These are phyloP conservation scores for Oryzias javanicus DNA, from an alignment of 2,113 vertebrate species.

Conservation along the genomic window DNA sequence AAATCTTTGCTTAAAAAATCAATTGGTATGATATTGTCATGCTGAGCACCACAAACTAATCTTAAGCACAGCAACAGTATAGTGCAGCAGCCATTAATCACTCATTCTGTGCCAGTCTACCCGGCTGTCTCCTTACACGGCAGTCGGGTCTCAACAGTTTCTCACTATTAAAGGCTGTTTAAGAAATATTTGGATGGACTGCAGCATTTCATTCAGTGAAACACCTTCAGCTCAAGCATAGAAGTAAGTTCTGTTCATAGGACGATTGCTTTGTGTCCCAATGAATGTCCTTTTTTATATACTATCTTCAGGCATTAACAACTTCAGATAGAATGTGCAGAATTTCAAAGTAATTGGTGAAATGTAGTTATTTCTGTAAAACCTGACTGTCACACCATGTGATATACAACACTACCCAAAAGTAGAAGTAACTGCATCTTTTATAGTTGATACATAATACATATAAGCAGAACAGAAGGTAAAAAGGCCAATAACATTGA, in stretches of 20 bases:
- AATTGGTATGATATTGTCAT: conserved; percentile 34
- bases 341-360: not conserved
- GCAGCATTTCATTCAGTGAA: too few relatives aligned
- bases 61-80: conserved; percentile 63
- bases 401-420: not conserved
- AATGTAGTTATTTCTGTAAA: not conserved
- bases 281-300: too few relatives aligned
- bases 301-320: too few relatives aligned
- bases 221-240: too few relatives aligned
- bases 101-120: conserved; percentile 43
- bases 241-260: too few relatives aligned
- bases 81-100: conserved; percentile 68
- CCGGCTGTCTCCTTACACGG: conserved; percentile 31
- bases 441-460: too few relatives aligned
- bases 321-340: too few relatives aligned
- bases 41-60: conserved; percentile 71
- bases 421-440: not conserved
- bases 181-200: too few relatives aligned
- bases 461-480: too few relatives aligned
- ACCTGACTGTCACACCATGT: not conserved
- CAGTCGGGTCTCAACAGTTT: conserved; percentile 26
- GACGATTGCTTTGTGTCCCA: too few relatives aligned
- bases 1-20: conserved; percentile 13
- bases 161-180: not conserved
- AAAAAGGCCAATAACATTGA: too few relatives aligned